Evolutionary conservation across 2,797 vertebrate genomes (phyloP), one percentile per base, ranked within the genome.

Genomic region (Pseudomugil gertrudae): DNA sequence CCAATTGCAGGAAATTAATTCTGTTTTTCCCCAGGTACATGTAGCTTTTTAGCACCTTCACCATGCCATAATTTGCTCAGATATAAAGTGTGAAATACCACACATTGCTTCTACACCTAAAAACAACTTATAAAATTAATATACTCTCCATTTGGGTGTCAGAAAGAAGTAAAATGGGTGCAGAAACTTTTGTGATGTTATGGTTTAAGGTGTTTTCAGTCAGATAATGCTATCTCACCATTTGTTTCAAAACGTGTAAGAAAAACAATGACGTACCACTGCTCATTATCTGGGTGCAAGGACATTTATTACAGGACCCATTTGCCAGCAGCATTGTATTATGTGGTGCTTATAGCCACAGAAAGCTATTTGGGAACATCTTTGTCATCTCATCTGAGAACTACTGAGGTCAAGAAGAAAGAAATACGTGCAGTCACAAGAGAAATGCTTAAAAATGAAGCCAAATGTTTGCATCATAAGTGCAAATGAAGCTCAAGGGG

Each of bases 331-430:
- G 63, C 76, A 55, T 59, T 60, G 59, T 74, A n/a, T n/a, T n/a
- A n/a, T n/a, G n/a, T n/a, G n/a, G 69, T 33, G 51, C 57, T 77
- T 45, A 66, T 38, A 66, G 64, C 51, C 64, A 62, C 64, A 74
- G 79, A 64, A 48, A 66, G 65, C 36, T 43, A 50, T n/a, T 55
- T 2, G 61, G 53, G 62, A 70, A 52, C 51, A 68, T 26, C 51
- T 23, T 62, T 30, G 63, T 17, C 52, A 17, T 52, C 66, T 26
- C 32, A 60, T 11, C 63, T 35, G 8, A 62, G 50, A 63, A 8
- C 15, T 30, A 36, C 6, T n/a, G 35, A 62, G 27, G 32, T 29
- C 14, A 38, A 38, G 5, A 17, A 11, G n/a, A 66, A 62, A 74
- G 36, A 71, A 59, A 55, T 17, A 19, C 6, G 4, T 40, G 7